Conservation (phyloP, 2,888 invertebrate species). For the Cremastobaeus sp. region DNA sequence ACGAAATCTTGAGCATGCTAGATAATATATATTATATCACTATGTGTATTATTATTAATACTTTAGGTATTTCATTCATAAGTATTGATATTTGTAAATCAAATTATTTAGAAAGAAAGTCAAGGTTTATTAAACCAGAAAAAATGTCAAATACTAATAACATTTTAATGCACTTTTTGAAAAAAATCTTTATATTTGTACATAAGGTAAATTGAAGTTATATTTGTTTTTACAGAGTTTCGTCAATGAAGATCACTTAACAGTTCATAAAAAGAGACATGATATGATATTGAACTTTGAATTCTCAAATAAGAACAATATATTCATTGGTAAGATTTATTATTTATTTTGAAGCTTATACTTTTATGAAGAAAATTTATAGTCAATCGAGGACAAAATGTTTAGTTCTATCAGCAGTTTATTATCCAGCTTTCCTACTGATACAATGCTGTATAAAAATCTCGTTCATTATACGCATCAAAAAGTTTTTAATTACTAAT, state of each 20-base stretch:
- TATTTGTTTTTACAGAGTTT: constrained; percentile 80
- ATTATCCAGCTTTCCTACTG: too few relatives aligned
- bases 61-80: too few relatives aligned
- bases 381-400: background rate
- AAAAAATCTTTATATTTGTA: background rate
- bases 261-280: constrained; percentile 89
- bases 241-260: constrained; percentile 88
- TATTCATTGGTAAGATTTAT: constrained; percentile 82
- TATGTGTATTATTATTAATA: too few relatives aligned
- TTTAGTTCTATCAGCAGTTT: too few relatives aligned
- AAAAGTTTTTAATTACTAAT: too few relatives aligned
- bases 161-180: too few relatives aligned
- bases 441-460: too few relatives aligned
- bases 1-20: background rate
- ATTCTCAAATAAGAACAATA: constrained; percentile 80
- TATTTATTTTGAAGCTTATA: background rate
- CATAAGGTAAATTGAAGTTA: background rate
- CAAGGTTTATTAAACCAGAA: background rate
- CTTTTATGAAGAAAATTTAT: background rate
- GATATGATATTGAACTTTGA: constrained; percentile 90
- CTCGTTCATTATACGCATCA: too few relatives aligned
- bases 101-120: background rate
- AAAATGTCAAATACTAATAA: too few relatives aligned
- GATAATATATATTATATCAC: background rate
- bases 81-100: background rate